phyloP scores from a whole-genome alignment of 1,140 invertebrate species.

The Paralvinella palmiformis region DNA sequence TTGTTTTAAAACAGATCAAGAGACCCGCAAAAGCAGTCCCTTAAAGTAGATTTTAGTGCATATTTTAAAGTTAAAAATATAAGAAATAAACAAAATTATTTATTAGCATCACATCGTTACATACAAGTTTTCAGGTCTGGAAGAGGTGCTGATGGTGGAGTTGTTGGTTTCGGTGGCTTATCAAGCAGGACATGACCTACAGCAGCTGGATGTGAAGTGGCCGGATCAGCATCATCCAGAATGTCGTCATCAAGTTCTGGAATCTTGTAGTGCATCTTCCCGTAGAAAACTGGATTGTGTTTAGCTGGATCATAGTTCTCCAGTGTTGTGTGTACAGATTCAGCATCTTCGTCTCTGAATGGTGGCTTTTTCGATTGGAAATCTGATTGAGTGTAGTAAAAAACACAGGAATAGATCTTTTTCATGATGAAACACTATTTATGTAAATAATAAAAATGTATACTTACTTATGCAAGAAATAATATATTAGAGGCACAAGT shows the following conservation, averaged over 20 bases:
- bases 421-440: too few relatives aligned
- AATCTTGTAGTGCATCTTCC: slow-evolving; percentile 36
- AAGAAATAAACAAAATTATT: not conserved
- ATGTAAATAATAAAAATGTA: too few relatives aligned
- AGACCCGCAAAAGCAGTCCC: not conserved
- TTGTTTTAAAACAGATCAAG: too few relatives aligned
- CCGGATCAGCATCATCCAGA: slow-evolving; percentile 34
- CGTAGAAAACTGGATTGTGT: slow-evolving; percentile 47
- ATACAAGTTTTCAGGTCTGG: slow-evolving; percentile 39
- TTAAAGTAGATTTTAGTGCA: not conserved
- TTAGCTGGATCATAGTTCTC: slow-evolving; percentile 43
- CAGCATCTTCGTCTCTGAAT: not conserved
- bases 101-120: slow-evolving; percentile 6
- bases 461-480: too few relatives aligned
- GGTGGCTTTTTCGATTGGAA: too few relatives aligned
- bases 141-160: slow-evolving; percentile 30
- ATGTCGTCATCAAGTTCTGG: slow-evolving; percentile 29
- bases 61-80: not conserved
- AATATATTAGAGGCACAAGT: too few relatives aligned
- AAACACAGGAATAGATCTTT: too few relatives aligned
- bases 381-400: too few relatives aligned
- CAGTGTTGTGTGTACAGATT: slow-evolving; percentile 21
- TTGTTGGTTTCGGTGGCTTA: slow-evolving; percentile 30
- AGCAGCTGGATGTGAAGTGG: slow-evolving; percentile 42
- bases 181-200: slow-evolving; percentile 42